These are phyloP conservation scores for Hirtodrosophila cameraria DNA, from an alignment of 2,888 invertebrate genomes.

Conservation along the genomic window DNA sequence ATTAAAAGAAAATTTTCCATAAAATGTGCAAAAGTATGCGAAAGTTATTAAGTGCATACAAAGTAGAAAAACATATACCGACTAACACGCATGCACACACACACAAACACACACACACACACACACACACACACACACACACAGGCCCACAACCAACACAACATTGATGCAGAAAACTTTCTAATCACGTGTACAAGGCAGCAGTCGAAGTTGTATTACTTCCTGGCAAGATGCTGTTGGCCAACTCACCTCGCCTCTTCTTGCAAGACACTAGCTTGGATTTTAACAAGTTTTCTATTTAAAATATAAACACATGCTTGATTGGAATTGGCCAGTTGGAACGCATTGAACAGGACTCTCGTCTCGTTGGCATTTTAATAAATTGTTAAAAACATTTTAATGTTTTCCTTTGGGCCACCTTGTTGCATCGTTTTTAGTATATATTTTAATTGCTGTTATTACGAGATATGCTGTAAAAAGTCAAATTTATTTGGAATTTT, in stretches of 20 bases:
- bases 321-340: constrained; percentile 64
- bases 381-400: constrained; percentile 36
- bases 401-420: constrained; percentile 37
- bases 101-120: constrained; percentile 22
- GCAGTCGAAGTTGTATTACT: constrained; percentile 70
- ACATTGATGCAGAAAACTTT: constrained; percentile 66
- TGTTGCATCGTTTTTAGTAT: constrained; percentile 10
- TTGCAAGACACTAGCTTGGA: constrained; percentile 33
- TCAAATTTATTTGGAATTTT: not conserved
- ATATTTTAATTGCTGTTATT: constrained; percentile 64
- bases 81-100: constrained; percentile 7
- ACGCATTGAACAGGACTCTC: constrained; percentile 29
- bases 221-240: constrained; percentile 61
- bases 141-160: constrained; percentile 15
- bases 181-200: constrained; percentile 77
- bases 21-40: constrained; percentile 79
- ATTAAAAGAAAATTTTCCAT: constrained; percentile 71
- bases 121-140: constrained; percentile 1
- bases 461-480: constrained; percentile 14
- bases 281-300: constrained; percentile 76
- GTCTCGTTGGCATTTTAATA: constrained; percentile 42
- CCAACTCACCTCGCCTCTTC: not conserved
- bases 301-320: constrained; percentile 79
- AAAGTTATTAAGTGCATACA: constrained; percentile 79
- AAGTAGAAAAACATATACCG: constrained; percentile 72